Conservation (phyloP, 2,797 vertebrate species). For the Xerus rutilus region DNA sequence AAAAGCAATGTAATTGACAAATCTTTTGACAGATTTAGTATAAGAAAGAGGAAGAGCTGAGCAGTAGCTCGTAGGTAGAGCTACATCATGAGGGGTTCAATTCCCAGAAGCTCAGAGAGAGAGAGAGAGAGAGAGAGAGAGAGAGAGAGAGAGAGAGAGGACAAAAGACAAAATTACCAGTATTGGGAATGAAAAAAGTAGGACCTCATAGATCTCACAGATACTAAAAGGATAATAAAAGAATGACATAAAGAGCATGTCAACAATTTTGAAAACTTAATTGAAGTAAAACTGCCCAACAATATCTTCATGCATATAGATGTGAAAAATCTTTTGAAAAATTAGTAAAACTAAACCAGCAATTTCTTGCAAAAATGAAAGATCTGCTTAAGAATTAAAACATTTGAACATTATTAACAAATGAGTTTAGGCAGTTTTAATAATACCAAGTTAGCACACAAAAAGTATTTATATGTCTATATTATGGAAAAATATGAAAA, state of each 20-base stretch:
- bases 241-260: neutral
- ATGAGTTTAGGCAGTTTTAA: neutral
- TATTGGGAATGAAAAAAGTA: neutral
- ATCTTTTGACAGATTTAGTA: neutral
- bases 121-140: neutral
- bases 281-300: neutral
- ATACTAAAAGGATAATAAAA: neutral
- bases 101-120: neutral
- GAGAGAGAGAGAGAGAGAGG: neutral
- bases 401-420: neutral
- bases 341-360: neutral
- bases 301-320: neutral
- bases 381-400: neutral
- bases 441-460: neutral
- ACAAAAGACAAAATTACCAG: neutral
- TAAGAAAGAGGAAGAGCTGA: no score
- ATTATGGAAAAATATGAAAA: neutral
- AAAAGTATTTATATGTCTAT: neutral
- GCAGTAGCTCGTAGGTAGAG: no score
- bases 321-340: neutral
- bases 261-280: neutral
- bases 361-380: constrained; percentile 16
- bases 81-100: no score
- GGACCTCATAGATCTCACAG: neutral
- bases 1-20: neutral